Conservation (phyloP, 1,140 invertebrate genomes). For the Andricus grossulariae region DNA sequence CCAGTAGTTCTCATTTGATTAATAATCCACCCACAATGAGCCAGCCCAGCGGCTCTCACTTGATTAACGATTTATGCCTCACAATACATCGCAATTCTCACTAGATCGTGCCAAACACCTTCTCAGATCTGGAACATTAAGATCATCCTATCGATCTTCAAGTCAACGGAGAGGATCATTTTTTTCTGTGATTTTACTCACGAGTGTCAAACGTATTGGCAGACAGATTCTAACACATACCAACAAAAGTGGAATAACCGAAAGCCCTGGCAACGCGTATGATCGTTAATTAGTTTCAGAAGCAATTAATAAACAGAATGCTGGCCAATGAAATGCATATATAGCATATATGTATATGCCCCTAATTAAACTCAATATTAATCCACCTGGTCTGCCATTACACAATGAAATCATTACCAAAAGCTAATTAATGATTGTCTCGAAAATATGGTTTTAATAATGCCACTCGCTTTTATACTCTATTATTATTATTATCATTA, state of each 20-base stretch:
- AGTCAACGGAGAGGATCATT: neutral
- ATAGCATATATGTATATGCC: neutral
- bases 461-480: neutral
- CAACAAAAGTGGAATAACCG: neutral
- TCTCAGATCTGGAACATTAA: neutral
- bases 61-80: slow-evolving; percentile 68
- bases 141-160: slow-evolving; percentile 1
- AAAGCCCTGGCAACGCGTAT: slow-evolving; percentile 21
- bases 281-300: slow-evolving; percentile 30
- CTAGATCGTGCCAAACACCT: neutral
- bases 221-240: neutral
- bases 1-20: slow-evolving; percentile 76
- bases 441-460: neutral
- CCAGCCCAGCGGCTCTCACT: slow-evolving; percentile 70
- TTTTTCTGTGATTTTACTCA: neutral
- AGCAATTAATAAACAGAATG: slow-evolving; percentile 26
- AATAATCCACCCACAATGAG: slow-evolving; percentile 73
- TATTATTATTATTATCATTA: neutral
- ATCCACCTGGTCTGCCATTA: slow-evolving; percentile 25
- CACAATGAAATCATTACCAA: slow-evolving; percentile 26
- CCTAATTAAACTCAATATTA: slow-evolving; percentile 19
- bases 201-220: neutral
- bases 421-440: slow-evolving; percentile 18
- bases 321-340: slow-evolving; percentile 16
- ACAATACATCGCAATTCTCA: slow-evolving; percentile 1